Evolutionary conservation across 2,888 invertebrate species (phyloP).

Genomic region (Macroteleia sp.): DNA sequence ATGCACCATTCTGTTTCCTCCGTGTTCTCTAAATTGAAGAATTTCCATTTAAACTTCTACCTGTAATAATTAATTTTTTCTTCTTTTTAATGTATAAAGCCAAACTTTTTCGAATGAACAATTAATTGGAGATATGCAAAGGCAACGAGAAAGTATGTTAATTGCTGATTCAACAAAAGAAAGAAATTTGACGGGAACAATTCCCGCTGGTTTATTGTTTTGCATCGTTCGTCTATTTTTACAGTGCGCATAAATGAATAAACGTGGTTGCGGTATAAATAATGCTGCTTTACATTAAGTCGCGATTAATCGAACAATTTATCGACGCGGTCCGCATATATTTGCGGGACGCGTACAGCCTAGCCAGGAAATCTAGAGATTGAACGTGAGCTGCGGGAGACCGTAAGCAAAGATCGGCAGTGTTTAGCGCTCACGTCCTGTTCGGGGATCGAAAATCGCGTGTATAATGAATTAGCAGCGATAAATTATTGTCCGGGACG

Average conservation of each 20-base stretch:
- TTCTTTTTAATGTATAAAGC: no score
- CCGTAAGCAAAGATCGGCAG: slow-evolving; percentile 63
- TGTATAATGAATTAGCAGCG: slow-evolving; percentile 65
- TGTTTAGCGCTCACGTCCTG: slow-evolving; percentile 60
- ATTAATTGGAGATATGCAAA: no score
- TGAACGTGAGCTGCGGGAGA: slow-evolving; percentile 63
- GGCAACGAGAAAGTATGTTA: no score
- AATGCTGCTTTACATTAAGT: slow-evolving; percentile 54
- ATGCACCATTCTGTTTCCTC: no score
- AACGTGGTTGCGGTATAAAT: slow-evolving; percentile 50
- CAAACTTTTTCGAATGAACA: no score
- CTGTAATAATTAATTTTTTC: no score
- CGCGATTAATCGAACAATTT: slow-evolving; percentile 63
- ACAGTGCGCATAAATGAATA: slow-evolving; percentile 34
- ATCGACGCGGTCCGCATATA: slow-evolving; percentile 55
- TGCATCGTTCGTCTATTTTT: slow-evolving; percentile 30
- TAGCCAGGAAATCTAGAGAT: slow-evolving; percentile 62
- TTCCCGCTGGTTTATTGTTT: slow-evolving; percentile 38
- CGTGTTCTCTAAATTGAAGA: no score
- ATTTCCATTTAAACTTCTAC: no score
- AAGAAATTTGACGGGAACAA: slow-evolving; percentile 8
- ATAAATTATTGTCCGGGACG: slow-evolving; percentile 58
- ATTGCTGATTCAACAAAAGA: background rate
- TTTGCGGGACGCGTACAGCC: slow-evolving; percentile 39
- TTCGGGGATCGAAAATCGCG: slow-evolving; percentile 64